phyloP scores from a whole-genome alignment of 2,888 invertebrate genomes.

The Sarcophaga subvicina region DNA sequence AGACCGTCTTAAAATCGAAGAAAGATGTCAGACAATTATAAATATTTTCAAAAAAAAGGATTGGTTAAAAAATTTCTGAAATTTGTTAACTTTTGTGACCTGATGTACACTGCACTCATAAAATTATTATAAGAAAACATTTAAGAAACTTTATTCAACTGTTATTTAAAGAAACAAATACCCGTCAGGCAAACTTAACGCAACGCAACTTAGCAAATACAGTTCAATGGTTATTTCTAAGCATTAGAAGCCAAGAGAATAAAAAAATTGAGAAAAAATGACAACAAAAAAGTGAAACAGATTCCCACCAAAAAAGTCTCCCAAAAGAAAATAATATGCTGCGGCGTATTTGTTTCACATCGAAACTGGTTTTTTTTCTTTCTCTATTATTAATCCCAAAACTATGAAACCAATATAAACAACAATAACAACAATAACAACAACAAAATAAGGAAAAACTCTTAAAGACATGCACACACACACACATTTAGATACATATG shows the following conservation, averaged over 20 bases:
- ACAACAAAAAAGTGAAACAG: constrained; percentile 5
- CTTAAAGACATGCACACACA: not conserved
- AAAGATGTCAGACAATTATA: no score
- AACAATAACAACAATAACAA: constrained; percentile 28
- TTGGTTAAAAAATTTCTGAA: no score
- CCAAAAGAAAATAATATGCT: constrained; percentile 14
- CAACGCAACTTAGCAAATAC: constrained; percentile 9
- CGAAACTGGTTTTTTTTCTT: constrained; percentile 51
- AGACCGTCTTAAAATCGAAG: no score
- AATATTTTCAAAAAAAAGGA: no score
- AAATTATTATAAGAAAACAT: no score
- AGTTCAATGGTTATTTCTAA: not conserved
- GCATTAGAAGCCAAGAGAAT: not conserved
- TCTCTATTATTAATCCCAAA: constrained; percentile 45
- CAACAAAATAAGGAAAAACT: constrained; percentile 14
- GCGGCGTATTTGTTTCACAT: constrained; percentile 35
- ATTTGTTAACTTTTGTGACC: no score
- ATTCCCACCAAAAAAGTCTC: constrained; percentile 53
- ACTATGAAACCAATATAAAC: constrained; percentile 21
- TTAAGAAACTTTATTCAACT: not conserved
- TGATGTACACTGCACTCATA: no score
- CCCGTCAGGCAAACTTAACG: not conserved
- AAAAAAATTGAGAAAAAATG: not conserved
- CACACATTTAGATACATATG: not conserved
- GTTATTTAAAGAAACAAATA: constrained; percentile 18